These are phyloP conservation scores for Pluvialis apricaria DNA, from an alignment of 2,113 vertebrate genomes.

Conservation along the genomic window DNA sequence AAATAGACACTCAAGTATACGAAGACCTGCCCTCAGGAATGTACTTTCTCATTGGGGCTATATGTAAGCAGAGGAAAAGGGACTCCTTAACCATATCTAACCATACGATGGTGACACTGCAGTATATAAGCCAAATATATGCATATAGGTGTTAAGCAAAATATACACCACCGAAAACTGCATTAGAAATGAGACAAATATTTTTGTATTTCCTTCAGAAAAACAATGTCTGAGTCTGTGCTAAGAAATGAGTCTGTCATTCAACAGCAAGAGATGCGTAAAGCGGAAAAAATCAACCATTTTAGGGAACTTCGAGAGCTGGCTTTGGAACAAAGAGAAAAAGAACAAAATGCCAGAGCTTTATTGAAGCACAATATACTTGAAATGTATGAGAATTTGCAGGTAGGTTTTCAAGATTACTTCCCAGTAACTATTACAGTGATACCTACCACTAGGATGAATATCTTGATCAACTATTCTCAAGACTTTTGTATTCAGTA, in stretches of 20 bases:
- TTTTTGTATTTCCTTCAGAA: constrained; percentile 64
- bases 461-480: background rate
- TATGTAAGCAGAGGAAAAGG: background rate
- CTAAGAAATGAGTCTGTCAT: constrained; percentile 71
- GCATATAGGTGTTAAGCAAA: background rate
- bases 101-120: background rate
- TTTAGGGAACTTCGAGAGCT: constrained; percentile 74
- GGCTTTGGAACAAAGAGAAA: constrained; percentile 70
- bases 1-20: background rate
- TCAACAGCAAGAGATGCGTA: constrained; percentile 69
- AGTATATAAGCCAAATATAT: background rate
- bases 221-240: constrained; percentile 37
- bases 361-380: constrained; percentile 71
- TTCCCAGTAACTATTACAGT: background rate
- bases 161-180: background rate
- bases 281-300: constrained; percentile 76
- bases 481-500: background rate
- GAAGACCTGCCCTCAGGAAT: background rate
- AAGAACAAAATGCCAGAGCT: constrained; percentile 60
- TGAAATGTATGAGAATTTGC: constrained; percentile 76
- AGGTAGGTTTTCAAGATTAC: constrained; percentile 69
- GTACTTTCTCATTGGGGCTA: background rate
- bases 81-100: background rate
- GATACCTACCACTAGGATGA: background rate
- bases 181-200: background rate